phyloP scores from a whole-genome alignment of 2,888 invertebrate species.

The Dichetophora obliterata region DNA sequence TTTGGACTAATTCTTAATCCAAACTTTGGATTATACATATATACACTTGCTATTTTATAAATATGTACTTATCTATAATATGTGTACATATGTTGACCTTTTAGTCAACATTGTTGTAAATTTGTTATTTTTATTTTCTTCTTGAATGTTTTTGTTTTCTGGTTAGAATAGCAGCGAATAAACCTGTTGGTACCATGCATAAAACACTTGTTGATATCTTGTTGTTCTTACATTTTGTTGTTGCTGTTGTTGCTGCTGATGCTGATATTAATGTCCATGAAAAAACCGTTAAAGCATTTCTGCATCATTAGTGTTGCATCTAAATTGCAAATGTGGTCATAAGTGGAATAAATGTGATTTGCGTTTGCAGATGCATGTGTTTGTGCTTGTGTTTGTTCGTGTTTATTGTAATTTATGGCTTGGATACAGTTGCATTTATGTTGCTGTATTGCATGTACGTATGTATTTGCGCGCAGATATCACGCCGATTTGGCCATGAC shows the following conservation, averaged over 20 bases:
- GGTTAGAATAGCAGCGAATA: background rate
- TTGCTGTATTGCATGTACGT: background rate
- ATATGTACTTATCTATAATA: no score
- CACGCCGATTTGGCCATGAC: conserved; percentile 29
- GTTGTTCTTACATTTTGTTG: background rate
- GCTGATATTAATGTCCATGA: conserved; percentile 39
- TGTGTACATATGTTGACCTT: no score
- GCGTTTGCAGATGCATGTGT: conserved; percentile 5
- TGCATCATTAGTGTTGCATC: conserved; percentile 61
- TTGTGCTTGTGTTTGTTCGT: background rate
- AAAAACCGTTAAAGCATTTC: conserved; percentile 64
- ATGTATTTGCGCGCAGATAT: background rate
- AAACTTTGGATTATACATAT: no score
- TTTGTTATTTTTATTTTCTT: no score
- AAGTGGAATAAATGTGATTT: conserved; percentile 34
- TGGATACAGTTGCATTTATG: background rate
- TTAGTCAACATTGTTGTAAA: no score
- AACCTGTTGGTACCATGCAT: background rate
- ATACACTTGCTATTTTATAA: no score
- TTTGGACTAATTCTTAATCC: no score
- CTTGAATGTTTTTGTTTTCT: no score
- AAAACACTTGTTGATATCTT: conserved; percentile 2
- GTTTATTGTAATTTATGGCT: conserved; percentile 29
- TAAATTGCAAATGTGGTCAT: conserved; percentile 33
- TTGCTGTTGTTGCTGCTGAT: conserved; percentile 35